phyloP scores from a whole-genome alignment of 1,140 invertebrate genomes.

The Eurytemora carolleeae region DNA sequence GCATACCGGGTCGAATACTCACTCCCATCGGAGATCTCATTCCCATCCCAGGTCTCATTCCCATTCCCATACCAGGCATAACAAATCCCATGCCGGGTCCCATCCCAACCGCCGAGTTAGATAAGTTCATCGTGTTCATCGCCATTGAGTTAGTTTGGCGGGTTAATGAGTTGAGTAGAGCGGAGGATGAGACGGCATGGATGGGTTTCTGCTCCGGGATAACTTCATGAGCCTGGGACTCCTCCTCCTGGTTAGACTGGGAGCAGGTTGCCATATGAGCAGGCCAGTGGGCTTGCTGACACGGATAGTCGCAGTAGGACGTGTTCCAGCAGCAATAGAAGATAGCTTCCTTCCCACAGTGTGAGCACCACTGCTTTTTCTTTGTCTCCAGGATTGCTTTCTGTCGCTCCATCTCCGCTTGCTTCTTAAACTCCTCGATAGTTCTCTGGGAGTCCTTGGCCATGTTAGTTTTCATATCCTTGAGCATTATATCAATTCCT shows the following conservation, averaged over 20 bases:
- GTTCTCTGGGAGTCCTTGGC: neutral
- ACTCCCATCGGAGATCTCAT: neutral
- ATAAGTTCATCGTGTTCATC: neutral
- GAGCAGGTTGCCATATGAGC: neutral
- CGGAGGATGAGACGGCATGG: neutral
- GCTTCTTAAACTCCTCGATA: conserved; percentile 23
- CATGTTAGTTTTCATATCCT: neutral
- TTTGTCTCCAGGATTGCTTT: conserved; percentile 50
- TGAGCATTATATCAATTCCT: neutral
- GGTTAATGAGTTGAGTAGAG: too few species aligned
- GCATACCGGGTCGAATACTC: neutral
- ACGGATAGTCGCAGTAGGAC: conserved; percentile 67
- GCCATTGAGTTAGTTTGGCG: too few species aligned
- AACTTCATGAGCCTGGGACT: neutral
- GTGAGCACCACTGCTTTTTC: conserved; percentile 65
- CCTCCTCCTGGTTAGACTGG: neutral
- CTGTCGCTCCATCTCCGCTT: conserved; percentile 39
- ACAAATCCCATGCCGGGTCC: neutral
- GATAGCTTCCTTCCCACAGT: conserved; percentile 59
- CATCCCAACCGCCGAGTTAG: neutral
- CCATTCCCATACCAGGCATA: neutral
- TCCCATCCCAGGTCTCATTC: neutral
- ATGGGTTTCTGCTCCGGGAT: neutral
- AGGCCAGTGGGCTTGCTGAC: conserved; percentile 32
- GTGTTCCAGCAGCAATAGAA: conserved; percentile 91